Percentiles rank a stretch among this genome's conserved stretches.
phyloP scores from a whole-genome alignment of 2,888 invertebrate species.

The Mongoloraphidia duomilia region DNA sequence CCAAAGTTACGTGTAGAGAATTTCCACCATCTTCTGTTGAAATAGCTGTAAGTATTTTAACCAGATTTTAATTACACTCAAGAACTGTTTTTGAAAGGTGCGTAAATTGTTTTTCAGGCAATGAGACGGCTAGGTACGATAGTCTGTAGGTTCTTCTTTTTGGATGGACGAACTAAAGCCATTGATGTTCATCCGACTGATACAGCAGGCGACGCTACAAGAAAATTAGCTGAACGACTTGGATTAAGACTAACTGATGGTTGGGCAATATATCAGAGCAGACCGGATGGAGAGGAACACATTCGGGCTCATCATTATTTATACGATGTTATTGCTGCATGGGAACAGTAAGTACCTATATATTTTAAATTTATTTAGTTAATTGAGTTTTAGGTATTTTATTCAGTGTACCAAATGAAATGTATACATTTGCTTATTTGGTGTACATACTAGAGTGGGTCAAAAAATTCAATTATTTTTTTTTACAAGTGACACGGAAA shows the following conservation, averaged over 20 bases:
- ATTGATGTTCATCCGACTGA: conserved; percentile 92
- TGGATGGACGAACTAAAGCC: conserved; percentile 89
- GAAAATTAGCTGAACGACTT: conserved; percentile 76
- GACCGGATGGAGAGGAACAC: conserved; percentile 77
- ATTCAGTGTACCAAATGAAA: no score
- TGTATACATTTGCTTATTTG: no score
- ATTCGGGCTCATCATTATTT: conserved; percentile 83
- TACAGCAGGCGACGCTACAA: conserved; percentile 81
- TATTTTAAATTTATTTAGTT: no score
- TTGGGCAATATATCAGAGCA: conserved; percentile 88
- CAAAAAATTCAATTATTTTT: no score
- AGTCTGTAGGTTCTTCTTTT: conserved; percentile 86
- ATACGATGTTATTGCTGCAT: conserved; percentile 86
- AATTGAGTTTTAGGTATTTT: no score
- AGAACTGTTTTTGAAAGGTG: background rate
- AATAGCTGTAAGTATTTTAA: conserved; percentile 56
- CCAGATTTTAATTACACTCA: background rate
- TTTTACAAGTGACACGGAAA: no score
- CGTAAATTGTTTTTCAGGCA: conserved; percentile 39
- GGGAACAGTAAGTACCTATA: conserved; percentile 62
- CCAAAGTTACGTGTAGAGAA: conserved; percentile 64
- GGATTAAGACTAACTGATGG: conserved; percentile 74
- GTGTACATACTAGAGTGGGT: no score
- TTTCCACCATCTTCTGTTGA: conserved; percentile 85
- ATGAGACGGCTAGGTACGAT: conserved; percentile 84